Base-by-base conservation (phyloP, 2,888 invertebrate species). In the Thereva nobilitata region DNA sequence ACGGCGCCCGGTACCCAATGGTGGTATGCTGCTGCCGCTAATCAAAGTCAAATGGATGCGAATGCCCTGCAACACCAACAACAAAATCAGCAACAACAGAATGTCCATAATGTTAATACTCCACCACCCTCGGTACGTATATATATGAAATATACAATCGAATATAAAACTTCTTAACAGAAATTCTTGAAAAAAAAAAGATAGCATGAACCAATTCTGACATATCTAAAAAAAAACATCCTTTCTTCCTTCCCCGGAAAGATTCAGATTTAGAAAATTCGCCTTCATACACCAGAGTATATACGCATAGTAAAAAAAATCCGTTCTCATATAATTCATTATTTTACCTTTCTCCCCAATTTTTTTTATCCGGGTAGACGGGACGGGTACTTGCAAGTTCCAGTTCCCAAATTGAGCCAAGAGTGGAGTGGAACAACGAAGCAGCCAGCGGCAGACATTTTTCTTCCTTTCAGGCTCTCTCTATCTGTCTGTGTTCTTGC, bases 1-100 rank as follows among this genome's bases (percentile, higher is more conserved):
- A 82, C 84, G 44, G 80, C 81, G 45, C 81, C 81, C 6, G 80
- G 81, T 56, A 84, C 86, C 66, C 87, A 87, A 76, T 91, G 91
- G 86, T 91, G 91, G 91, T 91, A 90, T 84, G 86, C 89, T 71
- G 85, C 87, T 75, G 84, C 84, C 73, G 87, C 84, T 77, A 84
- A 80, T 75, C 80, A 80, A 72, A 78, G 79, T 44, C 82, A 81
- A 75, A 81, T 83, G 70, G 82, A 83, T 74, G 86, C 86, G 75
- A 86, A 86, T 79, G 83, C 85, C 73, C 83, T 86, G 77, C 86
- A 86, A 74, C 84, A 84, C 72, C 80, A 83, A 74, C 82, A 82
- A 72, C 82, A 83, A 71, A 83, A 84, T 69, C 78, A 79, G 42
- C 80, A 80, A 12, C 78, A 79, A 47, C 79, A 79, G 54, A 78